Evolutionary conservation across 2,113 vertebrate species (phyloP).

Genomic region (Heliornis fulica): DNA sequence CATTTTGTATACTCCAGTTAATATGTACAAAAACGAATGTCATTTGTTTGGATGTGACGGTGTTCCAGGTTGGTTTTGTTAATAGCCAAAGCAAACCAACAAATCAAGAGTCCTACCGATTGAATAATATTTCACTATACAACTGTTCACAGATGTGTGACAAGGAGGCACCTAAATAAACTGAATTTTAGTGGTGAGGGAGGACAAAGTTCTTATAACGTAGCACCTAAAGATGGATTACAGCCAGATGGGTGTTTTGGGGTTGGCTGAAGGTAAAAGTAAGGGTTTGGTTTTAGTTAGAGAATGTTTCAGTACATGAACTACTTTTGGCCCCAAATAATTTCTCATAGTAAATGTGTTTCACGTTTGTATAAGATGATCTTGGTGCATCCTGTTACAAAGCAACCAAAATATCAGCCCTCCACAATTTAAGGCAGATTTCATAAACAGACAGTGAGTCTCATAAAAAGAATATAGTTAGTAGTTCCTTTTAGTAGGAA

Average conservation of each 20-base stretch:
- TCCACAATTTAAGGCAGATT: background rate
- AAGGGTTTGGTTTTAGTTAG: background rate
- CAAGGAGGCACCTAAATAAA: background rate
- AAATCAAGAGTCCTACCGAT: background rate
- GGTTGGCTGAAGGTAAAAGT: background rate
- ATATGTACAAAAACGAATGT: background rate
- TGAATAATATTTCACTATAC: background rate
- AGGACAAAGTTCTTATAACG: background rate
- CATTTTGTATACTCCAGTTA: conserved; percentile 4
- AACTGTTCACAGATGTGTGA: background rate
- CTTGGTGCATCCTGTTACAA: background rate
- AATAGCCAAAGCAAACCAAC: background rate
- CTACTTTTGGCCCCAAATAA: background rate
- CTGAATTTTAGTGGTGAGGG: background rate
- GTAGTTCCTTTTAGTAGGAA: background rate
- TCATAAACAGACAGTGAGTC: background rate
- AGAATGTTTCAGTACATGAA: background rate
- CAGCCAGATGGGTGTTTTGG: background rate
- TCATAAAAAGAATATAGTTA: background rate
- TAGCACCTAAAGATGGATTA: background rate
- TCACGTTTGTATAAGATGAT: background rate
- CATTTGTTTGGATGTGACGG: background rate
- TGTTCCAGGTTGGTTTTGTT: background rate
- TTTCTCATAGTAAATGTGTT: background rate
- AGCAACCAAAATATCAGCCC: background rate